phyloP scores from a whole-genome alignment of 2,888 invertebrate species.

The Pantelozetes paolii region DNA sequence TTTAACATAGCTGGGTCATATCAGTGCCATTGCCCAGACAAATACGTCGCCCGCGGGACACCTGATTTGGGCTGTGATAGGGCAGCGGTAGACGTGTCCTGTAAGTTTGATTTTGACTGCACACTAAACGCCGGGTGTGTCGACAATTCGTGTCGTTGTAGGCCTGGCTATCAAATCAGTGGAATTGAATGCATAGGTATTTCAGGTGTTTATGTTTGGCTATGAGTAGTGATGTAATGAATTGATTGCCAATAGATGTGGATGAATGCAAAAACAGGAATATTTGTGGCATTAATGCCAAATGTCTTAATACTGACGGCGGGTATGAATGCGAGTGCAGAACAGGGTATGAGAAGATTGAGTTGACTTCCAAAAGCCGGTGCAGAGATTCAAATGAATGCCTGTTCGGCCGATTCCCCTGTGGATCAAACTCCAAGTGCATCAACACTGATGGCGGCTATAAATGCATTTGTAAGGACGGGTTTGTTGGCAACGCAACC shows the following conservation, averaged over 20 bases:
- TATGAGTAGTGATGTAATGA: background rate
- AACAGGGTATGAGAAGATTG: slow-evolving; percentile 47
- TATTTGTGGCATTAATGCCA: slow-evolving; percentile 49
- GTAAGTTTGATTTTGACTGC: slow-evolving; percentile 73
- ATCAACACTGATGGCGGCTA: slow-evolving; percentile 50
- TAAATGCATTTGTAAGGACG: slow-evolving; percentile 49
- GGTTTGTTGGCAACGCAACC: slow-evolving; percentile 49
- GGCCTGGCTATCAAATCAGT: slow-evolving; percentile 47
- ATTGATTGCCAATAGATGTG: slow-evolving; percentile 45
- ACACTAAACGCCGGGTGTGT: slow-evolving; percentile 53
- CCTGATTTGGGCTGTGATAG: slow-evolving; percentile 41
- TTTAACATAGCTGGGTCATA: slow-evolving; percentile 81
- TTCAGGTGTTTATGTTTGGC: background rate
- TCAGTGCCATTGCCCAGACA: slow-evolving; percentile 80
- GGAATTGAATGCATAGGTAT: slow-evolving; percentile 49
- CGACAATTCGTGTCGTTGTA: slow-evolving; percentile 48
- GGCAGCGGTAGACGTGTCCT: slow-evolving; percentile 63
- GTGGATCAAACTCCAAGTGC: slow-evolving; percentile 50
- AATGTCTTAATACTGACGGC: slow-evolving; percentile 48
- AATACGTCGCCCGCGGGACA: slow-evolving; percentile 41
- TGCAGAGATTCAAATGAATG: slow-evolving; percentile 50
- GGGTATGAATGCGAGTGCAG: slow-evolving; percentile 48
- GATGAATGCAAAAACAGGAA: slow-evolving; percentile 48
- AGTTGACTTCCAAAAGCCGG: slow-evolving; percentile 26
- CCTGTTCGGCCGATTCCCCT: slow-evolving; percentile 49